Evolutionary conservation across 2,113 vertebrate genomes (phyloP).

Genomic region (Gopherus flavomarginatus): DNA sequence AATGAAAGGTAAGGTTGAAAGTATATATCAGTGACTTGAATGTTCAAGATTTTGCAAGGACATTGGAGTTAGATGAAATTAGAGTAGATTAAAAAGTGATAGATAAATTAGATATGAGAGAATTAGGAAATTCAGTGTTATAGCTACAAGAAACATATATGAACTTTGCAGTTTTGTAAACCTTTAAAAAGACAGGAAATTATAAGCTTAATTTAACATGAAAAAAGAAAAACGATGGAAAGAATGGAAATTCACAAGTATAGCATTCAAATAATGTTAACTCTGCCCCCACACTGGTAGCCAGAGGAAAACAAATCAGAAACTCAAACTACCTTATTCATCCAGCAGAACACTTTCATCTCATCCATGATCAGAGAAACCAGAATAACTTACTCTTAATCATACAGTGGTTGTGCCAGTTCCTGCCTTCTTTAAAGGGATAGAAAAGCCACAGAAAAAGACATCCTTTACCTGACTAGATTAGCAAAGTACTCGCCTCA

Average conservation of each 20-base stretch:
- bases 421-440: background rate
- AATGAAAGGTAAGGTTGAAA: background rate
- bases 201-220: background rate
- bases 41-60: background rate
- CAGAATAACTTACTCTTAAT: background rate
- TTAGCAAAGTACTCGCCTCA: background rate
- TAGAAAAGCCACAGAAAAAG: background rate
- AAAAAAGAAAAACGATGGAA: background rate
- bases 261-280: background rate
- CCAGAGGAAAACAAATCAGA: background rate
- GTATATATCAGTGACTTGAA: background rate
- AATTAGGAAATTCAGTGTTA: accelerated
- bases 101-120: background rate
- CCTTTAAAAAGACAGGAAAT: background rate
- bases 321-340: background rate
- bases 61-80: background rate
- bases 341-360: background rate
- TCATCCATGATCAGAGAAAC: background rate
- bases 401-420: background rate
- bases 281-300: background rate
- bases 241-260: background rate
- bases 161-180: background rate
- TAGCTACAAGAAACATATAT: background rate
- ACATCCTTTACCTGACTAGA: background rate
- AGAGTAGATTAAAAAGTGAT: background rate